Conservation (phyloP, 2,888 invertebrate species). For the Clepsis dumicolana region DNA sequence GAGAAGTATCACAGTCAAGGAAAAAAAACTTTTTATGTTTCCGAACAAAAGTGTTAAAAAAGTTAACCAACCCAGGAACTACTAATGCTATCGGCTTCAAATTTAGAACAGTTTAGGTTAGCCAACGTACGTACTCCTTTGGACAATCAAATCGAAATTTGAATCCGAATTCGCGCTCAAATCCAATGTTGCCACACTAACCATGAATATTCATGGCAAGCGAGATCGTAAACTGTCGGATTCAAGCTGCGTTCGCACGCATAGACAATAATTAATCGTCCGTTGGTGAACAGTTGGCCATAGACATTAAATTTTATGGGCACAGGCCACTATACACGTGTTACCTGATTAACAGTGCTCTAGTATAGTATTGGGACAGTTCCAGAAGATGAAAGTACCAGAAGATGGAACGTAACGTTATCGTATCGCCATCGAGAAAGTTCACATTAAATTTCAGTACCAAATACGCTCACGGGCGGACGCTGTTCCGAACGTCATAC, state of each 20-base stretch:
- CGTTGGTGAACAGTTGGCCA: slow-evolving; percentile 74
- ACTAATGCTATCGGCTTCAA: no score
- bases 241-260: slow-evolving; percentile 73
- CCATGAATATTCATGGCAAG: slow-evolving; percentile 74
- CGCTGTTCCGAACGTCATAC: no score
- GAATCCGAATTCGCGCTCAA: slow-evolving; percentile 17
- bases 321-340: slow-evolving; percentile 66
- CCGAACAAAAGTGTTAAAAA: no score
- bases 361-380: not conserved
- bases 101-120: not conserved
- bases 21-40: no score
- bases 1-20: no score
- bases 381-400: no score
- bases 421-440: no score
- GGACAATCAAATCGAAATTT: slow-evolving; percentile 21
- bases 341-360: slow-evolving; percentile 57
- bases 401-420: no score
- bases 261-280: slow-evolving; percentile 78
- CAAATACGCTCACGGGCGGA: no score
- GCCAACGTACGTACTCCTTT: slow-evolving; percentile 2
- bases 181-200: slow-evolving; percentile 38
- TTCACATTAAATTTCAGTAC: no score
- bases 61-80: no score
- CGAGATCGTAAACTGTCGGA: slow-evolving; percentile 76
- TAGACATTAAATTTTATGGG: slow-evolving; percentile 77